Conservation (phyloP, 2,888 invertebrate species). For the Keiferia lycopersicella region DNA sequence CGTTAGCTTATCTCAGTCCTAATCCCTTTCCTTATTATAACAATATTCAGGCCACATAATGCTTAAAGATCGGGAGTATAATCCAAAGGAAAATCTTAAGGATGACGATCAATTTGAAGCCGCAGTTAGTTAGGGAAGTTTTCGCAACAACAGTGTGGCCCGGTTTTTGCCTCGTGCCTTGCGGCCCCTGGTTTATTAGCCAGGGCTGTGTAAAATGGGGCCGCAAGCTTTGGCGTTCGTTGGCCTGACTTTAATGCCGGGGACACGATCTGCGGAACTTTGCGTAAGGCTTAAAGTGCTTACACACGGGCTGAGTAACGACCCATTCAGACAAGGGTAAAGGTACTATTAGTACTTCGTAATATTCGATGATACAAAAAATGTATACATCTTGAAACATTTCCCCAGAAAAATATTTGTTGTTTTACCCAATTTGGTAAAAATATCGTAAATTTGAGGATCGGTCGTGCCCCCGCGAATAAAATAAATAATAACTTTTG, state of each 20-base stretch:
- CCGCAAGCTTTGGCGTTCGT: slow-evolving; percentile 16
- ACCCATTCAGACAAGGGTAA: not conserved
- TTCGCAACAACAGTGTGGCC: slow-evolving; percentile 16
- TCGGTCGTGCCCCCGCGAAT: too few species aligned
- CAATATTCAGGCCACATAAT: slow-evolving; percentile 19
- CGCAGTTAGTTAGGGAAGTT: slow-evolving; percentile 22
- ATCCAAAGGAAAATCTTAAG: slow-evolving; percentile 19
- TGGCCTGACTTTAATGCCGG: slow-evolving; percentile 9
- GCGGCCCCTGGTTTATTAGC: slow-evolving; percentile 17
- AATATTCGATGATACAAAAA: too few species aligned
- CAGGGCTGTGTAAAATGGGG: slow-evolving; percentile 11
- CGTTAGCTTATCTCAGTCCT: slow-evolving; percentile 16
- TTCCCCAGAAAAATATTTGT: too few species aligned
- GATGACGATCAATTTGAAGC: slow-evolving; percentile 21
- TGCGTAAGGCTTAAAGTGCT: slow-evolving; percentile 10
- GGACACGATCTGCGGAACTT: slow-evolving; percentile 7
- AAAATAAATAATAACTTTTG: too few species aligned
- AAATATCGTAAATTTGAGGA: too few species aligned
- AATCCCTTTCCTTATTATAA: slow-evolving; percentile 13
- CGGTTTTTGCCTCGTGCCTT: slow-evolving; percentile 17
- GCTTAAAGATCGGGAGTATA: slow-evolving; percentile 12
- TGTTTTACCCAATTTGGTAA: too few species aligned
- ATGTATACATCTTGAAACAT: too few species aligned
- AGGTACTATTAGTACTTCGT: not conserved
- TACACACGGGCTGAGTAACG: not conserved